phyloP scores from a whole-genome alignment of 2,888 invertebrate genomes.

The Spodoptera picta region DNA sequence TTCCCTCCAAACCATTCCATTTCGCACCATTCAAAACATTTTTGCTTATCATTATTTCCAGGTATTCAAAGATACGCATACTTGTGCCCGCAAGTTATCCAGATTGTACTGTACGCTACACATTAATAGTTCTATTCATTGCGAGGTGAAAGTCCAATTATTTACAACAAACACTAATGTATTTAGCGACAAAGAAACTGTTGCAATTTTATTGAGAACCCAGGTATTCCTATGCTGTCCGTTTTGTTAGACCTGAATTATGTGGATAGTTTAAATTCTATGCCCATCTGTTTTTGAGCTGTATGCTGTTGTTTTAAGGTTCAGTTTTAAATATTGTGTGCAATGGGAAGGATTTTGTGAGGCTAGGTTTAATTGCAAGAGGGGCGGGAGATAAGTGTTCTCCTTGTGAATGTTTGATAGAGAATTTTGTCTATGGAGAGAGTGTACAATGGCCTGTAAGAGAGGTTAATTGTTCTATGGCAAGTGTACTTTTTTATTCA shows the following conservation, averaged over 20 bases:
- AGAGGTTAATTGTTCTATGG: too few species aligned
- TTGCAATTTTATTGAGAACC: constrained; percentile 60
- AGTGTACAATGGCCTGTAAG: too few species aligned
- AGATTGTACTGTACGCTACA: constrained; percentile 53
- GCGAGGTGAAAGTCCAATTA: constrained; percentile 58
- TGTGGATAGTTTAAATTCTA: constrained; percentile 33
- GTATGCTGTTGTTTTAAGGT: constrained; percentile 22
- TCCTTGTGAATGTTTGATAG: too few species aligned
- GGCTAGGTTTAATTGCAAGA: constrained; percentile 25
- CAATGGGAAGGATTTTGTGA: constrained; percentile 14
- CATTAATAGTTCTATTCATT: constrained; percentile 60
- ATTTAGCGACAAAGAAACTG: constrained; percentile 64
- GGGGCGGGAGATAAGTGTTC: not conserved
- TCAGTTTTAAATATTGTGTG: constrained; percentile 17
- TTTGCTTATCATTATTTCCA: constrained; percentile 46
- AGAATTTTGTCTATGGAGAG: too few species aligned
- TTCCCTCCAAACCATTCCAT: constrained; percentile 15
- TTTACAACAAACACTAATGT: constrained; percentile 58
- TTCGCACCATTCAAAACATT: constrained; percentile 47
- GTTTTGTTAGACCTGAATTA: constrained; percentile 49
- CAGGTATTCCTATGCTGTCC: constrained; percentile 54
- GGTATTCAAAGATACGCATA: constrained; percentile 49
- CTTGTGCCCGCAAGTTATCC: constrained; percentile 54
- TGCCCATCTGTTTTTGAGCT: constrained; percentile 7
- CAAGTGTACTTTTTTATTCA: too few species aligned